Evolutionary conservation across 2,888 invertebrate genomes (phyloP).

Genomic region (Pollenia amentaria): DNA sequence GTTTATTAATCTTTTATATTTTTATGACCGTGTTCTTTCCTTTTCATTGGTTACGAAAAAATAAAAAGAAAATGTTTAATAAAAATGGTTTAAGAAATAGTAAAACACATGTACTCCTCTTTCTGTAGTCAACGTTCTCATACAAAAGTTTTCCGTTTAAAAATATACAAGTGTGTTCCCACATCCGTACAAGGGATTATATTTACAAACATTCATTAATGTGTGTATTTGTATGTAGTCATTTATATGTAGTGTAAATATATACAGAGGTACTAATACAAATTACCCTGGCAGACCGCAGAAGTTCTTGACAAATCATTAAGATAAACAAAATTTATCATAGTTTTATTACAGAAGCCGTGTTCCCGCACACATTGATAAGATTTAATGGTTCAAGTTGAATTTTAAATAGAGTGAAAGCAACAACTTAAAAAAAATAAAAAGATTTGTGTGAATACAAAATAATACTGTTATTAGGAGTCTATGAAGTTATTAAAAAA

Average conservation of each 20-base stretch:
- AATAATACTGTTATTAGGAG: too few species aligned
- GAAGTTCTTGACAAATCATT: slow-evolving; percentile 21
- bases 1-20: slow-evolving; percentile 59
- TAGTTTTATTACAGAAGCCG: neutral
- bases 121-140: neutral
- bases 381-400: slow-evolving; percentile 32
- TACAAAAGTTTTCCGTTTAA: slow-evolving; percentile 34
- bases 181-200: slow-evolving; percentile 46
- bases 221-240: neutral
- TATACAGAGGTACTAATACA: slow-evolving; percentile 11
- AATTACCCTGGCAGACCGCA: slow-evolving; percentile 40
- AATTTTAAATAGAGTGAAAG: neutral
- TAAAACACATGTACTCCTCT: slow-evolving; percentile 35
- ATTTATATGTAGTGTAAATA: neutral
- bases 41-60: slow-evolving; percentile 66
- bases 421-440: neutral
- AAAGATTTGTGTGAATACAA: neutral
- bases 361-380: neutral
- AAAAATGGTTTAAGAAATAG: slow-evolving; percentile 62
- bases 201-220: neutral
- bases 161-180: slow-evolving; percentile 24
- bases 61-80: slow-evolving; percentile 55
- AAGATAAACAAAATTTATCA: slow-evolving; percentile 35
- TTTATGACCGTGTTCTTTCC: slow-evolving; percentile 70
- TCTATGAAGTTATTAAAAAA: too few species aligned